Evolutionary conservation across 1,140 invertebrate species (phyloP).

Genomic region (Drosophila takahashii): DNA sequence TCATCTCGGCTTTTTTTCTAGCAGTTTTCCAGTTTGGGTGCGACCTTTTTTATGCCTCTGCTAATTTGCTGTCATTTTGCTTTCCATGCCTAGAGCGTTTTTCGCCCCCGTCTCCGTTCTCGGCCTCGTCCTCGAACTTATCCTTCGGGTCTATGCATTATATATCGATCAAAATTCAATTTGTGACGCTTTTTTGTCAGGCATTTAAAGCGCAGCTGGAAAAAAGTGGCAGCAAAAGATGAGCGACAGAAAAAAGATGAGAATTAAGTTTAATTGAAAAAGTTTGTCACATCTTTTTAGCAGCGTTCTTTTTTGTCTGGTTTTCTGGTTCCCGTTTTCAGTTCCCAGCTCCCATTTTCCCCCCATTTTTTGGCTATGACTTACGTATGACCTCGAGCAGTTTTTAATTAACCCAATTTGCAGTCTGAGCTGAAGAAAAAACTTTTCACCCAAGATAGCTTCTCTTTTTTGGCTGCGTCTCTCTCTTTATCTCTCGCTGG

Average conservation of each 20-base stretch:
- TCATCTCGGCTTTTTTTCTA: constrained; percentile 32
- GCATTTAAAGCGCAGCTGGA: constrained; percentile 55
- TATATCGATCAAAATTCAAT: constrained; percentile 83
- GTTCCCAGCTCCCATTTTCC: constrained; percentile 7
- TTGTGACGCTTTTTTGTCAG: constrained; percentile 75
- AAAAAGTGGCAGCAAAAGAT: constrained; percentile 31
- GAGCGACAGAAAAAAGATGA: constrained; percentile 28
- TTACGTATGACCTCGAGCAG: constrained; percentile 69
- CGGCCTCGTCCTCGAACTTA: neutral
- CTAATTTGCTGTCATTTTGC: constrained; percentile 81
- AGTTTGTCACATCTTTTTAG: constrained; percentile 75
- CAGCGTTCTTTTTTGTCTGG: constrained; percentile 36
- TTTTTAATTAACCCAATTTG: constrained; percentile 83
- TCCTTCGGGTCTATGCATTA: constrained; percentile 53
- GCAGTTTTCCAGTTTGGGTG: constrained; percentile 49
- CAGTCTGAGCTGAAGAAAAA: constrained; percentile 57
- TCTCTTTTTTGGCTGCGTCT: constrained; percentile 12
- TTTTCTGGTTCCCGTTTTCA: constrained; percentile 24
- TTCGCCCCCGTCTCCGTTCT: neutral
- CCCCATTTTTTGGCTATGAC: constrained; percentile 42
- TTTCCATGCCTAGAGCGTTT: constrained; percentile 50
- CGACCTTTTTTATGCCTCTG: constrained; percentile 63
- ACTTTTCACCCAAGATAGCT: constrained; percentile 63
- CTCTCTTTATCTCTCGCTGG: neutral
- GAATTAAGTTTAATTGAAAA: constrained; percentile 81